Percentiles rank a stretch among this genome's conserved stretches.
Conservation (phyloP, 2,888 invertebrate genomes). For the Macrophya alboannulata region DNA sequence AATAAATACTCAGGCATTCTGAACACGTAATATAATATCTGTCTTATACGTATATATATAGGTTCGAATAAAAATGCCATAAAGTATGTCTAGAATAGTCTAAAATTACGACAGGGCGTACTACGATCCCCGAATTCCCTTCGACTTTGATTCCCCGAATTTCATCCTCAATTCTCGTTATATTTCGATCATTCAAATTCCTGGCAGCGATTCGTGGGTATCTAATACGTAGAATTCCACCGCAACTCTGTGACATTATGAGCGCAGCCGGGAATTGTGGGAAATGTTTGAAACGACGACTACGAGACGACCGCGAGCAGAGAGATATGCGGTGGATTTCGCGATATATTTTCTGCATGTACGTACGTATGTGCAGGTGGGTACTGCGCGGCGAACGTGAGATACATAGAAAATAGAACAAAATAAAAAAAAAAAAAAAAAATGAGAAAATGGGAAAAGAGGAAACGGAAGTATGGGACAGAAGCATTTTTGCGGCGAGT, state of each 20-base stretch:
- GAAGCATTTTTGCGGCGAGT: neutral
- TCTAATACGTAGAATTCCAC: slow-evolving; percentile 14
- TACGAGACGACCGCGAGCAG: neutral
- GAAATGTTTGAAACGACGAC: slow-evolving; percentile 30
- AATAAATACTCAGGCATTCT: neutral
- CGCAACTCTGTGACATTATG: neutral
- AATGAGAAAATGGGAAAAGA: no score
- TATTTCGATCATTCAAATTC: slow-evolving; percentile 29
- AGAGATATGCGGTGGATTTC: neutral
- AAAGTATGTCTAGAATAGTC: neutral
- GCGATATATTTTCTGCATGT: neutral
- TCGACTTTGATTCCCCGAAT: slow-evolving; percentile 32
- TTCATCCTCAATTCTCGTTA: neutral
- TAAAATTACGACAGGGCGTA: neutral
- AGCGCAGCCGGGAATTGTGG: neutral
- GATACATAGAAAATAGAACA: neutral
- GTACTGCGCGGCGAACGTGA: neutral
- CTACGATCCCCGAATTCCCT: slow-evolving; percentile 1
- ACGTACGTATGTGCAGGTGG: neutral
- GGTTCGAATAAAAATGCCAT: neutral
- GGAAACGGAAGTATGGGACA: neutral
- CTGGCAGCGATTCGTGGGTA: neutral
- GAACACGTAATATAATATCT: slow-evolving; percentile 13
- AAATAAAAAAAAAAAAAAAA: neutral
- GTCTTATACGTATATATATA: neutral